Base-by-base conservation (phyloP, 2,888 invertebrate genomes). In the Cancer borealis region DNA sequence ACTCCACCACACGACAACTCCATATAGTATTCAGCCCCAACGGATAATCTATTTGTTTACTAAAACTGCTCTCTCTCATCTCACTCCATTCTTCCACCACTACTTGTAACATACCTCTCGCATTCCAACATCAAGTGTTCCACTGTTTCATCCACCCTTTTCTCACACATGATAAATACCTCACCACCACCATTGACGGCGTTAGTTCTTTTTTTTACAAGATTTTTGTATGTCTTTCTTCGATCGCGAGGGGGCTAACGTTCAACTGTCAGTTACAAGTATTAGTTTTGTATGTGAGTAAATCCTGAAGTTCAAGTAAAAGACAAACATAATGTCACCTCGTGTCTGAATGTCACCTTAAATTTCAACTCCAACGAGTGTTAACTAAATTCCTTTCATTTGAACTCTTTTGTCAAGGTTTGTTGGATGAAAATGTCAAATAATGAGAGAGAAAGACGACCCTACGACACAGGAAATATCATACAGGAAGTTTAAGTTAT, bases 261-360 rank as follows among this genome's bases (percentile, higher is more conserved):
- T 39, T 30, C 12, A 17, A 73, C 45, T 45, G 45, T 39, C 91
- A 66, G 21, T n/a, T 73, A 2, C 45, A 8, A 39, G 30, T 10
- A 60, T 91, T 91, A 73, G 66, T 92, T 45, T 45, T 30, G 60
- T n/a, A 60, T 92, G 92, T 79, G n/a, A 30, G 26, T 17, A 49
- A 26, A 30, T 10, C 47, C 30, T 92, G 73, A 79, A 92, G 92
- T 92, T 92, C 84, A 92, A 26, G 12, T 45, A 45, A 92, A 79
- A 92, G 92, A 92, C 79, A 79, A 46, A 47, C 79, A 30, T 79
- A 92, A 92, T 84, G 92, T 92, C 92, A 92, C 46, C 79, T 92
- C 79, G 6, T 46, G 79, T 47, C 47, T 30, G 45, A 92, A 92
- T 73, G 92, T 92, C 92, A 79, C n/a, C 39, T n/a, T 92, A 92